Conservation (phyloP, 2,797 vertebrate species). For the Gymnodraco acuticeps region DNA sequence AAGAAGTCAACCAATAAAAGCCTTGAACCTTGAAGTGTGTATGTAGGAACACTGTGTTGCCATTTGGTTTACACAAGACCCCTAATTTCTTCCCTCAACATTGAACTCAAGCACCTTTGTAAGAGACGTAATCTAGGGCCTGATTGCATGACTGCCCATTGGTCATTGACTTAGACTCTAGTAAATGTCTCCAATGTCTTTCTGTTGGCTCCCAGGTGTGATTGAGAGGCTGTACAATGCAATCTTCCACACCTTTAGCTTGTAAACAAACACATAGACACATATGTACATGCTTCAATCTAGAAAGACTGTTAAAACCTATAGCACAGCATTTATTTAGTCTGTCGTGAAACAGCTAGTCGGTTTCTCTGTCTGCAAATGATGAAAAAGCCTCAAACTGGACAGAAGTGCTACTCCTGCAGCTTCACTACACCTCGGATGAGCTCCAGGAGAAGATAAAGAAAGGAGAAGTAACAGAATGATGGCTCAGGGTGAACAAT, state of each 20-base stretch:
- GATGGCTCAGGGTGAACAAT: conserved; percentile 70
- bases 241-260: conserved; percentile 66
- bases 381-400: conserved; percentile 66
- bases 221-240: conserved; percentile 75
- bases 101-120: conserved; percentile 13
- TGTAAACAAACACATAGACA: conserved; percentile 34
- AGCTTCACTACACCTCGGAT: conserved; percentile 38
- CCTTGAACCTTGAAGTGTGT: neutral
- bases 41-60: neutral
- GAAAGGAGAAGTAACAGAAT: conserved; percentile 59
- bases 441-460: conserved; percentile 54
- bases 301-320: conserved; percentile 53
- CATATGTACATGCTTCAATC: conserved; percentile 35
- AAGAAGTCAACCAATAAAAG: neutral
- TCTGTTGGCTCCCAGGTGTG: conserved; percentile 59
- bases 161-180: conserved; percentile 1
- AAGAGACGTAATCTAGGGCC: conserved; percentile 48
- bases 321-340: conserved; percentile 53
- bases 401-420: conserved; percentile 50
- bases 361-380: conserved; percentile 62
- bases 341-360: conserved; percentile 42
- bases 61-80: neutral
- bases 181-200: conserved; percentile 38
- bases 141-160: neutral
- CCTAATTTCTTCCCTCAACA: conserved; percentile 21